A percentile compares a stretch with the other conserved stretches of the same genome.
These are phyloP conservation scores for Diachrysia chrysitis DNA, from an alignment of 2,888 invertebrate genomes.

Conservation along the genomic window DNA sequence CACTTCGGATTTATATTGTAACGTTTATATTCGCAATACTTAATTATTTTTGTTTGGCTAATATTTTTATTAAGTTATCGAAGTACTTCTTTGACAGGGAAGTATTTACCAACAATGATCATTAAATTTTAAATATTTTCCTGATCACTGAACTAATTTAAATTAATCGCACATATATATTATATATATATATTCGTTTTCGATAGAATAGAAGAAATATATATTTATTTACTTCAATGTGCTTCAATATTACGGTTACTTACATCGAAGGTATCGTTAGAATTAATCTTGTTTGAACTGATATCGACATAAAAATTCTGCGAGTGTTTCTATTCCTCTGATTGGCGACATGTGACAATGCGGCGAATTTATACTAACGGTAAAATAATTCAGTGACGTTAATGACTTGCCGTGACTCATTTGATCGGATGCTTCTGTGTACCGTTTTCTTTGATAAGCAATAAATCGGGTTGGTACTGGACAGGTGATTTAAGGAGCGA, in stretches of 20 bases:
- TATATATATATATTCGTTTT: too few species aligned
- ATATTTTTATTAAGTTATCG: background rate
- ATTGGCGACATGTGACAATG: constrained; percentile 38
- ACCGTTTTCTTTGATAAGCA: constrained; percentile 26
- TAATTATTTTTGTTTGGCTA: background rate
- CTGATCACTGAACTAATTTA: too few species aligned
- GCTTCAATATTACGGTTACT: too few species aligned
- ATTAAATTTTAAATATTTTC: too few species aligned
- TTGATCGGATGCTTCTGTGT: constrained; percentile 22
- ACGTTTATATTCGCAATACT: background rate
- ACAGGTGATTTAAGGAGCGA: constrained; percentile 14
- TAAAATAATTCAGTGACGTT: constrained; percentile 34
- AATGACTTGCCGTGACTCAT: constrained; percentile 38
- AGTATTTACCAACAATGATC: too few species aligned
- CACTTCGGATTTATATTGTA: constrained; percentile 2
- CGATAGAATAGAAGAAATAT: too few species aligned
- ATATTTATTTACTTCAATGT: too few species aligned
- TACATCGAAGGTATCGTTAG: background rate
- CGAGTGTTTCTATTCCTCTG: constrained; percentile 17
- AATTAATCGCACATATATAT: too few species aligned
- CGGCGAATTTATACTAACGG: constrained; percentile 42
- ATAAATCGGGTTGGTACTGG: constrained; percentile 18
- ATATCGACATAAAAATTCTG: constrained; percentile 41
- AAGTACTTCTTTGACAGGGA: background rate
- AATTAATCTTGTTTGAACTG: constrained; percentile 6